These are phyloP conservation scores for Stigmatopora argus DNA, from an alignment of 2,113 vertebrate species.

Conservation along the genomic window DNA sequence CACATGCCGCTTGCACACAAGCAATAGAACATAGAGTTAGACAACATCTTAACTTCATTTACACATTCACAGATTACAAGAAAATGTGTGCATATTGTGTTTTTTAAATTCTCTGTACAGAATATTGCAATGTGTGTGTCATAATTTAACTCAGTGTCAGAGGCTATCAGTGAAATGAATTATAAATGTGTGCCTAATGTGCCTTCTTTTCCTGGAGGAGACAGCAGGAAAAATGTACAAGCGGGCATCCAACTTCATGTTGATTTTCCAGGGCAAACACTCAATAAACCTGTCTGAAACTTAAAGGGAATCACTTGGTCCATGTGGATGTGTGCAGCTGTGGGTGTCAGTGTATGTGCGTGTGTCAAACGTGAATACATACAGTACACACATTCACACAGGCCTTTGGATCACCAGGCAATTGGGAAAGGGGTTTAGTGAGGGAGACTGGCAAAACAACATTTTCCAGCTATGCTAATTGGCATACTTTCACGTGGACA, in stretches of 20 bases:
- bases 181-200: slow-evolving; percentile 8
- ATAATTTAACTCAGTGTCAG: not conserved
- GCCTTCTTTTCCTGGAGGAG: slow-evolving; percentile 6
- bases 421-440: slow-evolving; percentile 22
- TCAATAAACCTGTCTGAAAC: slow-evolving; percentile 50
- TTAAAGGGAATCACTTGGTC: slow-evolving; percentile 16
- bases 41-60: not conserved
- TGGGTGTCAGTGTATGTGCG: not conserved
- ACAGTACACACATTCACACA: slow-evolving; percentile 14
- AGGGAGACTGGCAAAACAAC: slow-evolving; percentile 49
- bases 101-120: not conserved
- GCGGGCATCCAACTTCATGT: slow-evolving; percentile 31
- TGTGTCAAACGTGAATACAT: slow-evolving; percentile 18
- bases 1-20: not conserved
- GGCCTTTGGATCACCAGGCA: slow-evolving; percentile 4
- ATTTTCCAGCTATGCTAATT: slow-evolving; percentile 63
- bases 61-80: not conserved
- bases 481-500: slow-evolving; percentile 58
- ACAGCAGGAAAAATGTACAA: slow-evolving; percentile 26
- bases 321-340: not conserved
- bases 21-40: not conserved
- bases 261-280: slow-evolving; percentile 44
- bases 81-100: not conserved
- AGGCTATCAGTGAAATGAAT: slow-evolving; percentile 13
- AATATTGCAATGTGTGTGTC: not conserved